These are phyloP conservation scores for Ellobium chinense DNA, from an alignment of 2,888 invertebrate species.

Conservation along the genomic window DNA sequence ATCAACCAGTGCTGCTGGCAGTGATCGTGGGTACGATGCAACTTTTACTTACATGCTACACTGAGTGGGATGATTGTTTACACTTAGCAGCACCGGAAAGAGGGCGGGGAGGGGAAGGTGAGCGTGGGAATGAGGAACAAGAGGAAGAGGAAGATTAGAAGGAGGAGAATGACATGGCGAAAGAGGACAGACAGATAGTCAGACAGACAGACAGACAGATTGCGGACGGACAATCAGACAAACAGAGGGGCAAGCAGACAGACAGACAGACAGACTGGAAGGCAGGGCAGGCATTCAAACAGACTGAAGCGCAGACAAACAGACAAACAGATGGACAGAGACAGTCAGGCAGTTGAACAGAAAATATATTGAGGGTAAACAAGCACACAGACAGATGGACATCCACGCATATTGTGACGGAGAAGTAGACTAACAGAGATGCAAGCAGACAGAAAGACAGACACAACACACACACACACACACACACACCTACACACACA, in stretches of 20 bases:
- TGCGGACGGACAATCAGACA: neutral
- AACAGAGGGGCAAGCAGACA: neutral
- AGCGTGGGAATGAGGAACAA: neutral
- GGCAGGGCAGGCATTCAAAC: neutral
- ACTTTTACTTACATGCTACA: too few species aligned
- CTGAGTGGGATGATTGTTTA: too few species aligned
- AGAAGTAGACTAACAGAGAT: neutral
- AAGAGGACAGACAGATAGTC: neutral
- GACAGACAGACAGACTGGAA: constrained; percentile 4
- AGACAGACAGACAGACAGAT: constrained; percentile 20
- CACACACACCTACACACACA: neutral
- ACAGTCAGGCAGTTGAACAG: neutral
- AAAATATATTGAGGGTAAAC: neutral
- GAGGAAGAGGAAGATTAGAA: neutral
- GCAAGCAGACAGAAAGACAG: neutral
- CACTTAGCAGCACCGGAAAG: too few species aligned
- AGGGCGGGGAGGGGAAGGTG: neutral
- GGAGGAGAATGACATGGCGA: neutral
- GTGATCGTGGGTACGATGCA: too few species aligned
- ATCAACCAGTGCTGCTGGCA: too few species aligned
- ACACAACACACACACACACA: neutral
- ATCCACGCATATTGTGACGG: neutral
- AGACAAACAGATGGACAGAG: neutral
- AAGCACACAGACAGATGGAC: neutral
- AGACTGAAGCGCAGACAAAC: neutral